Evolutionary conservation across 1,140 invertebrate species (phyloP).

Genomic region (Catajapyx aquilonaris): DNA sequence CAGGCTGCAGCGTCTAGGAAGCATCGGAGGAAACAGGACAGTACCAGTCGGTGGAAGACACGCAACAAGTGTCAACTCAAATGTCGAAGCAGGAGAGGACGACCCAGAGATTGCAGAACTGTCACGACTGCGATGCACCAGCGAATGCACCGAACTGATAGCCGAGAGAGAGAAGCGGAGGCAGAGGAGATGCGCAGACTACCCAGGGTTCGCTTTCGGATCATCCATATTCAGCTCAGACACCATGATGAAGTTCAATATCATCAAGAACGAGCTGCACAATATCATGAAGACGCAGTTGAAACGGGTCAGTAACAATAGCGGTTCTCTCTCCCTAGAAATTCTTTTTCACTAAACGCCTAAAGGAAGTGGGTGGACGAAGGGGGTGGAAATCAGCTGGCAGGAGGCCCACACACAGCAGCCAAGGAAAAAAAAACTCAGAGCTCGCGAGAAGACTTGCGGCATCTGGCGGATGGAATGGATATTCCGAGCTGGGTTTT

Average conservation of each 20-base stretch:
- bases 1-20: constrained; percentile 8
- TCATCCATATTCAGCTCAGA: constrained; percentile 85
- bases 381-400: no score
- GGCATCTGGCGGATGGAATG: no score
- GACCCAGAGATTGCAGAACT: no score
- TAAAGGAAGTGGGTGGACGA: no score
- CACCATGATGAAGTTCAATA: constrained; percentile 92
- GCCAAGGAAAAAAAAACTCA: no score
- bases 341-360: no score
- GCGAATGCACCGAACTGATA: constrained; percentile 64
- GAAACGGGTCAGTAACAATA: constrained; percentile 89
- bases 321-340: no score
- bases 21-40: constrained; percentile 23
- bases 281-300: constrained; percentile 92
- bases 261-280: constrained; percentile 90
- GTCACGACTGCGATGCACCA: constrained; percentile 60
- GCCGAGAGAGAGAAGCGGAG: constrained; percentile 54
- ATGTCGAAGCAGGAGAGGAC: no score
- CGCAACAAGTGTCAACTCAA: no score
- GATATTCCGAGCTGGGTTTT: no score
- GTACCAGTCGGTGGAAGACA: constrained; percentile 24
- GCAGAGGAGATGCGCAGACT: constrained; percentile 55
- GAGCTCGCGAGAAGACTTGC: no score
- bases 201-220: constrained; percentile 76
- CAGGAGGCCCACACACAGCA: no score